phyloP scores from a whole-genome alignment of 2,888 invertebrate genomes.

The Bombyx huttoni region DNA sequence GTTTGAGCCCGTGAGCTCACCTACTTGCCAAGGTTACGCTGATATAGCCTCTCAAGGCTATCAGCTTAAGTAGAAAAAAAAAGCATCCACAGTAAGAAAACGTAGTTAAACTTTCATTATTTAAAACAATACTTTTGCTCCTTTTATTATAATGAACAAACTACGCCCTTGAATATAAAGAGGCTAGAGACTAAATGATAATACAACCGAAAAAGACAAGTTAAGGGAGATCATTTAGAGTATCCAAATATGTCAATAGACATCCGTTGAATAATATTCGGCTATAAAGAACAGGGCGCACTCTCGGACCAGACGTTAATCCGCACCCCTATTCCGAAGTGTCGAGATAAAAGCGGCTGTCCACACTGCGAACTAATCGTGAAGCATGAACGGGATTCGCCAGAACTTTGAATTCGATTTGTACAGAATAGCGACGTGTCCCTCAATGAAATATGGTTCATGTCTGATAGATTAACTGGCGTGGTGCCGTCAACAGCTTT shows the following conservation, averaged over 20 bases:
- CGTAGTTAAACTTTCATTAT: too few species aligned
- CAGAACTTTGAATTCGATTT: conserved; percentile 11
- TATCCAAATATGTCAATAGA: conserved; percentile 8
- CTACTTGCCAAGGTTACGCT: too few species aligned
- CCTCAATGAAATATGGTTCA: conserved; percentile 9
- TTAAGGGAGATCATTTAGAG: too few species aligned
- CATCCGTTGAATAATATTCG: conserved; percentile 14
- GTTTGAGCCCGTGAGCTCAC: too few species aligned
- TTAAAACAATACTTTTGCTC: too few species aligned
- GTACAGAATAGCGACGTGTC: conserved; percentile 11
- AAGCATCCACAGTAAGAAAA: too few species aligned
- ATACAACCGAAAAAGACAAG: too few species aligned
- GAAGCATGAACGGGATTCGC: conserved; percentile 1
- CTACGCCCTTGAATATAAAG: too few species aligned
- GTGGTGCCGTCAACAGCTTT: conserved; percentile 3
- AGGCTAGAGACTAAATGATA: too few species aligned
- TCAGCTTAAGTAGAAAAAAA: too few species aligned
- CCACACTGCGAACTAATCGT: not conserved
- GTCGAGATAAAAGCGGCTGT: conserved; percentile 3
- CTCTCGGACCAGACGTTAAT: conserved; percentile 11
- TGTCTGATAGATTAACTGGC: conserved; percentile 5
- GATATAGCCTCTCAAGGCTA: too few species aligned
- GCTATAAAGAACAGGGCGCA: conserved; percentile 12
- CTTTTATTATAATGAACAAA: too few species aligned
- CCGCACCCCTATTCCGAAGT: conserved; percentile 12